Percentiles rank a stretch among this genome's conserved stretches.
These are phyloP conservation scores for Rhyacophila evoluta DNA, from an alignment of 2,888 invertebrate species.

Conservation along the genomic window DNA sequence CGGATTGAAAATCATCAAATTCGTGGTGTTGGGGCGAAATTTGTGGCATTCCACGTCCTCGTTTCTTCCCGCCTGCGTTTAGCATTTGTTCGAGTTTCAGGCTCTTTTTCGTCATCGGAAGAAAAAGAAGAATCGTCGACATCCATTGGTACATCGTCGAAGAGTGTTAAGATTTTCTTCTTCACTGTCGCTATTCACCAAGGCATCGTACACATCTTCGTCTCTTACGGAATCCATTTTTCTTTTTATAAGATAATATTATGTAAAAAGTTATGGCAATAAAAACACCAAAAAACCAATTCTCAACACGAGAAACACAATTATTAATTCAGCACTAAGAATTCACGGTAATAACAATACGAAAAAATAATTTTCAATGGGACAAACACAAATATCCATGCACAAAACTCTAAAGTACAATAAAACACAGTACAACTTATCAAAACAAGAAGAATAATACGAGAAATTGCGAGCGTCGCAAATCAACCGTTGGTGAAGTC, in stretches of 20 bases:
- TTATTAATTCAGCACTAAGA: no score
- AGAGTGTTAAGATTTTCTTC: constrained; percentile 1
- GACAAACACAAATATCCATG: background rate
- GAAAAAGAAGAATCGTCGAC: background rate
- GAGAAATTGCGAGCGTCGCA: no score
- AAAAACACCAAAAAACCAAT: background rate
- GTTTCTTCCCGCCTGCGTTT: background rate
- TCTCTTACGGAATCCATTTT: no score
- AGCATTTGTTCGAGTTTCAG: background rate
- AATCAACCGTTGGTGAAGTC: no score
- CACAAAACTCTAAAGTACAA: constrained; percentile 47
- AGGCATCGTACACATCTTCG: background rate
- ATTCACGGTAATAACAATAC: background rate
- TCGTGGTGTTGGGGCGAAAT: constrained; percentile 30
- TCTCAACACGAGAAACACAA: background rate
- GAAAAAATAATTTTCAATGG: background rate
- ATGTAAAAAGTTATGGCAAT: background rate
- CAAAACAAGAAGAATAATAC: no score
- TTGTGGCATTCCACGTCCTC: background rate
- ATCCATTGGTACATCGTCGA: constrained; percentile 1
- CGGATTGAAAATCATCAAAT: constrained; percentile 30
- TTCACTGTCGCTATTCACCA: constrained; percentile 24
- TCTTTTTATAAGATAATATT: no score
- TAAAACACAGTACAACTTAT: background rate
- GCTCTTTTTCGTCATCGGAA: constrained; percentile 14